Evolutionary conservation across 92 coral and sea anemone species (phyloP).

Genomic region (Zoanthus sansibaricus): DNA sequence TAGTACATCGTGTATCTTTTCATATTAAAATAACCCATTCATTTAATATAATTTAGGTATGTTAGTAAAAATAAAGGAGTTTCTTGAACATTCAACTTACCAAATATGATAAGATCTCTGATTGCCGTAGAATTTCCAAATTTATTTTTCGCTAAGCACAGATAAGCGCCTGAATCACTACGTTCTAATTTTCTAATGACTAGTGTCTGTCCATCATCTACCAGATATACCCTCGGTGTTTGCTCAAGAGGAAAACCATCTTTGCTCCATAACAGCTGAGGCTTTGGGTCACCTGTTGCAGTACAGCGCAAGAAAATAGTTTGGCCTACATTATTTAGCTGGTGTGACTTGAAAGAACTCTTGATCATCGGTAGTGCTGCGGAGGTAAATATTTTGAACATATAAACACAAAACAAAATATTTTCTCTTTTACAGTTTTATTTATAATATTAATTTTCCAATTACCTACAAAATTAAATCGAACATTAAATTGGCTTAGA

Average conservation of each 20-base stretch:
- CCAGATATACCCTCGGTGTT: neutral
- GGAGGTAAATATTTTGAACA: neutral
- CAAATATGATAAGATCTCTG: constrained; percentile 8
- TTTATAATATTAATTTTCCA: neutral
- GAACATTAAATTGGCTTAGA: neutral
- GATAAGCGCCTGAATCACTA: neutral
- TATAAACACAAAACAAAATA: neutral
- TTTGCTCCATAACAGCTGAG: neutral
- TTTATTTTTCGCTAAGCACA: neutral
- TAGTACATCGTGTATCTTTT: no score
- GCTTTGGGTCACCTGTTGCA: neutral
- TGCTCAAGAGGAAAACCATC: neutral
- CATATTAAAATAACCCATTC: no score
- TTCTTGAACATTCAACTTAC: neutral
- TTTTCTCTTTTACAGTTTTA: no score
- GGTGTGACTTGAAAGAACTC: neutral
- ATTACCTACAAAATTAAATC: neutral
- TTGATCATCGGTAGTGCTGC: constrained; percentile 2
- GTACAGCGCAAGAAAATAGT: neutral
- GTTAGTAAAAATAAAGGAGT: no score
- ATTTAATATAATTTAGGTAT: no score
- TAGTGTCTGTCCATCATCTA: neutral
- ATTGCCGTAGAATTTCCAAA: constrained; percentile 13
- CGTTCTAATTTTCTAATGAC: neutral
- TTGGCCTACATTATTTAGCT: neutral